Evolutionary conservation across 2,888 invertebrate species (phyloP).

Genomic region (Resseliella maxima): DNA sequence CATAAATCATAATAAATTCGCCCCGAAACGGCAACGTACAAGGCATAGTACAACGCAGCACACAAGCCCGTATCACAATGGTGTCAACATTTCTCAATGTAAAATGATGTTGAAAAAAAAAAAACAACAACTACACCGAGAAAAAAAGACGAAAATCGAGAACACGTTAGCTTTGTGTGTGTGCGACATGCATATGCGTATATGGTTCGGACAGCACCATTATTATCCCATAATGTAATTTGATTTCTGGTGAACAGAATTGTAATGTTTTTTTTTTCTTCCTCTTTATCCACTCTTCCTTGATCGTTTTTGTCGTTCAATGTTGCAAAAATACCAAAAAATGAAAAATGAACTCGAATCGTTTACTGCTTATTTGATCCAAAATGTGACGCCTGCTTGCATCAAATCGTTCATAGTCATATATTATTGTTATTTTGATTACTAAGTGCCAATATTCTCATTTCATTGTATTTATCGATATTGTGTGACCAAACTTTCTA

Average conservation of each 20-base stretch:
- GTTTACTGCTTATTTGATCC: neutral
- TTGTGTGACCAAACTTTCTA: neutral
- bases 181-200: neutral
- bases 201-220: constrained; percentile 16
- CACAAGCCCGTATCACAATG: neutral
- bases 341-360: constrained; percentile 7
- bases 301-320: neutral
- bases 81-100: constrained; percentile 18
- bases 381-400: neutral
- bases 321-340: neutral
- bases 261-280: constrained; percentile 1
- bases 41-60: too few species aligned
- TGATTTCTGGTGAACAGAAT: constrained; percentile 24
- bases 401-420: too few species aligned
- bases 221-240: constrained; percentile 42
- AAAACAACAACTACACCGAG: neutral
- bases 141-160: neutral
- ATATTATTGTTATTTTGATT: neutral
- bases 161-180: neutral
- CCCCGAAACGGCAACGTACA: too few species aligned
- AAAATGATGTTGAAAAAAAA: neutral
- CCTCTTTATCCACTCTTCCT: neutral
- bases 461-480: neutral
- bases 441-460: neutral
- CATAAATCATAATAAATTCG: constrained; percentile 45